Evolutionary conservation across 92 coral and sea anemone species (phyloP), one percentile per base, ranked within the genome.

Genomic region (Parazoanthus atlanticus): DNA sequence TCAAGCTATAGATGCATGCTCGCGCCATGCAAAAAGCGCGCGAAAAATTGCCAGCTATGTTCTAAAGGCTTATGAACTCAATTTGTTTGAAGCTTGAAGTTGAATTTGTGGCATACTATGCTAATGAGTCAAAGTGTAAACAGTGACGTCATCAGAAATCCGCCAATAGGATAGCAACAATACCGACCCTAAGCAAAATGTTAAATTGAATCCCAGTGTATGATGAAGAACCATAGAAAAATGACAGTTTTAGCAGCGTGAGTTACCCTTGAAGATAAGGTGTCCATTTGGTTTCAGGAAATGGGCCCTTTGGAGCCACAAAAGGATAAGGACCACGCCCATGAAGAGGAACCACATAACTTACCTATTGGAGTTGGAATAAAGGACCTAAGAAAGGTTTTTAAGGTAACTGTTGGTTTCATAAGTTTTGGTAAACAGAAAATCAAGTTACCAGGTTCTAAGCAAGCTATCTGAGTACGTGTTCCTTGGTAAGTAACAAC

Each of bases 301-400:
- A 72, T 89, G 82, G 89, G 78, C 10, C 89, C 92, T 8, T 79
- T 94, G 54, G 94, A 95, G 31, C 25, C 89, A 58, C 89, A 67
- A 71, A 70, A 43, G 23, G 78, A 85, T 5, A 79, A 91, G 8
- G 91, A 94, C 77, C 97, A 89, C 28, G 95, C 92, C 49, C 89
- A 95, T 29, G 99, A 96, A 87, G 97, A 95, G 29, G 99, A 96
- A 76, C 95, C 96, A 1, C 93, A 95, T 10, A 98, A 95, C 86
- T 86, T 96, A 56, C 91, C 93, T 72, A 80, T 96, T 85, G 99
- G 99, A 8, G 99, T 96, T 78, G 91, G 92, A 43, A 94, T 96
- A 81, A 92, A 92, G 84, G 82, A 96, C 43, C 89, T 96, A 81
- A 81, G 93, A 47, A 96, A 96, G 90, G 96, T 96, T 13, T 96